These are phyloP conservation scores for Sebastes reedi DNA, from an alignment of 2,797 vertebrate genomes.

Conservation along the genomic window DNA sequence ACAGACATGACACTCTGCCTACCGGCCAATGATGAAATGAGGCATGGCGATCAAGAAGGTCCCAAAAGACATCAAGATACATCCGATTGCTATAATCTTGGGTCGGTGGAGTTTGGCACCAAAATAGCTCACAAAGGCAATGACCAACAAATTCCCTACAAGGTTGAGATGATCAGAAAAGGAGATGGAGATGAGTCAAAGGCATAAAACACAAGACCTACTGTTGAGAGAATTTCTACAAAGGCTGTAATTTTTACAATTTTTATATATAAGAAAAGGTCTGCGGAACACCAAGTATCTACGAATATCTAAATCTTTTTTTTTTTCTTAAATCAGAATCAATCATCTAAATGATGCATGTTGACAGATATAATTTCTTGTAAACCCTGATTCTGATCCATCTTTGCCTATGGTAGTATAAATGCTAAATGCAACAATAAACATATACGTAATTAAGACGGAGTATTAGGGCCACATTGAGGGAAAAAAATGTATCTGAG, in stretches of 20 bases:
- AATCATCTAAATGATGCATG: not conserved
- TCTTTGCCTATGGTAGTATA: no score
- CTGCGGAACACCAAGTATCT: not conserved
- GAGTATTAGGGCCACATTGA: no score
- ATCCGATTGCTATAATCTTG: slow-evolving; percentile 91
- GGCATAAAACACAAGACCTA: not conserved
- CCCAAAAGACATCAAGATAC: slow-evolving; percentile 92
- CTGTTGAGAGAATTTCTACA: not conserved
- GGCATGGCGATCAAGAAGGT: slow-evolving; percentile 91
- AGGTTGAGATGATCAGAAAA: slow-evolving; percentile 39
- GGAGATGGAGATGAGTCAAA: not conserved
- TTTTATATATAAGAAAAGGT: not conserved
- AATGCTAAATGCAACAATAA: no score
- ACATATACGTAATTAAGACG: no score
- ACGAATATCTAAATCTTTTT: not conserved
- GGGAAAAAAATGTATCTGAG: no score
- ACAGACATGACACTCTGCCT: slow-evolving; percentile 54
- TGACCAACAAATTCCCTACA: slow-evolving; percentile 92
- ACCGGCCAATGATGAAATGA: slow-evolving; percentile 93
- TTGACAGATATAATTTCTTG: not conserved
- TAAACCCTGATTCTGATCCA: not conserved
- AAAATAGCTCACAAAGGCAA: slow-evolving; percentile 95
- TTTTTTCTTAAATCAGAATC: not conserved
- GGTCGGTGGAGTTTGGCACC: slow-evolving; percentile 94
- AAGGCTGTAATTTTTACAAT: not conserved